Evolutionary conservation across 1,140 invertebrate genomes (phyloP), one percentile per base, ranked within the genome.

Genomic region (Aporrectodea caliginosa): DNA sequence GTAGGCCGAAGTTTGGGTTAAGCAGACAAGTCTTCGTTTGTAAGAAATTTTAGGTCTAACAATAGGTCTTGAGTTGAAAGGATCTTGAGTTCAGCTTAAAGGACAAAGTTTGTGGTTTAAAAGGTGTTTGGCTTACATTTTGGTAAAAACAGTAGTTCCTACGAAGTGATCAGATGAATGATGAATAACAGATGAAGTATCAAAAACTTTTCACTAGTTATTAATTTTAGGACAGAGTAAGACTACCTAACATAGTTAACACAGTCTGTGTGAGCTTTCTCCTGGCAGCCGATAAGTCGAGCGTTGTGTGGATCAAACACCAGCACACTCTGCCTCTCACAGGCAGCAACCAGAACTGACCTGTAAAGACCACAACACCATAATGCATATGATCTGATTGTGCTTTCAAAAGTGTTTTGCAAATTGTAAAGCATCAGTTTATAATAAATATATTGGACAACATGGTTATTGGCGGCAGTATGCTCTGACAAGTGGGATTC

Each of bases 291-390:
- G 75, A 95, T 91, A 77, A 93, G 90, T 83, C 91, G 91, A 84
- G 93, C 92, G 82, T 92, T 94, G 30, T 94, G 89, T 0, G 95
- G 93, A 89, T 97, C 95, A 90, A 95, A 96, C 83, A 96, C 91
- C 80, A 96, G 89, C 83, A 98, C 91, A 82, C 93, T 94, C 85
- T 93, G 94, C 82, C 93, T 93, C 86, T 98, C 94, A 89, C 95
- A 97, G 16, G 95, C 95, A 75, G 94, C 95, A 30, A 95, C 92
- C 73, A 98, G 86, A 0, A 96, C 84, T 78, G 92, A 92, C 78
- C 94, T 95, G 86, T 79, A 90, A 86, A 88, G 87, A 77, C 82
- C 82, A 84, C 80, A 82, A 83, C 31, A n/a, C n/a, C n/a, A n/a
- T n/a, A n/a, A n/a, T n/a, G n/a, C n/a, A n/a, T n/a, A n/a, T n/a